Evolutionary conservation across 2,888 invertebrate species (phyloP).

Genomic region (Lordiphosa andalusiaca): DNA sequence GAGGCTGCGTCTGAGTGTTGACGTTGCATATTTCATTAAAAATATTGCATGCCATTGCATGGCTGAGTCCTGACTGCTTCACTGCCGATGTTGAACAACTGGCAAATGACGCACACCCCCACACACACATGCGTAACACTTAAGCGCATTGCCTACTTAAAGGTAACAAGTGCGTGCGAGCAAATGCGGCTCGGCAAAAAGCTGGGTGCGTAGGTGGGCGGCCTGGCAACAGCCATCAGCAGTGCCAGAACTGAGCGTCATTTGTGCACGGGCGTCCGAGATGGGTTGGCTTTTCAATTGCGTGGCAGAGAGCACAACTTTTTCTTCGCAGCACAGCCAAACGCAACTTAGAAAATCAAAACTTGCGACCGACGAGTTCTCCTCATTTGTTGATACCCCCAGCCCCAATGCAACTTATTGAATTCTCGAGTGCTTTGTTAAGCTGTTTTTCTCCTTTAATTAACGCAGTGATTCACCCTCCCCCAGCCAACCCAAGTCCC

Average conservation of each 20-base stretch:
- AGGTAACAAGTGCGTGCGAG: conserved; percentile 32
- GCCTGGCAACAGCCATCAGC: conserved; percentile 20
- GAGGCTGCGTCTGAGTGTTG: conserved; percentile 44
- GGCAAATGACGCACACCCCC: conserved; percentile 45
- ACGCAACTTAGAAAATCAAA: conserved; percentile 28
- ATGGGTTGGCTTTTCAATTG: conserved; percentile 16
- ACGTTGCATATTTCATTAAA: conserved; percentile 67
- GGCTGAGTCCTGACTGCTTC: conserved; percentile 31
- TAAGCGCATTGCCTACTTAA: conserved; percentile 36
- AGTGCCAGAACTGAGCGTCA: conserved; percentile 19
- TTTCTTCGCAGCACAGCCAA: conserved; percentile 19
- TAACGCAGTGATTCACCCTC: conserved; percentile 42
- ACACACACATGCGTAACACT: conserved; percentile 58
- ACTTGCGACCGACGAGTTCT: conserved; percentile 34
- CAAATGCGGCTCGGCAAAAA: conserved; percentile 1
- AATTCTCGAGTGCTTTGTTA: conserved; percentile 51
- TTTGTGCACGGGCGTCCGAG: conserved; percentile 56
- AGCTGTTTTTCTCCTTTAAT: conserved; percentile 52
- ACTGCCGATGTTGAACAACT: conserved; percentile 28
- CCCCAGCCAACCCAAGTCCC: neutral
- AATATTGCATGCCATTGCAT: conserved; percentile 56
- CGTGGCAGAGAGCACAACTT: conserved; percentile 34
- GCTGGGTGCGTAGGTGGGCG: conserved; percentile 46
- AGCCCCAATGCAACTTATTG: conserved; percentile 55
- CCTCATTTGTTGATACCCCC: conserved; percentile 14